Conservation (phyloP, 2,113 vertebrate species). For the Tylochromis polylepis region DNA sequence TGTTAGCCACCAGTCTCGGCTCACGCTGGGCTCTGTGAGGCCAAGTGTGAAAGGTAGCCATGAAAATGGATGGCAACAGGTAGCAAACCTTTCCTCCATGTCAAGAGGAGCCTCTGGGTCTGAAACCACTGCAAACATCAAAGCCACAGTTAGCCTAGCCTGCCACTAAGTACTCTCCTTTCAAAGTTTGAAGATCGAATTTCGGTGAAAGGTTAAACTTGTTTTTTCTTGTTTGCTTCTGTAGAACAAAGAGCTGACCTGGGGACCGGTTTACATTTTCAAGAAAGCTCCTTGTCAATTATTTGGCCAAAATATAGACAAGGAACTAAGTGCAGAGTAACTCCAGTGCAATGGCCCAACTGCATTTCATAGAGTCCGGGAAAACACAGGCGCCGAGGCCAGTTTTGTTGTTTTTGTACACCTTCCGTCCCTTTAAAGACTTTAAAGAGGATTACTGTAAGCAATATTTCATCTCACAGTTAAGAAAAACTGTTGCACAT, state of each 20-base stretch:
- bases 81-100: constrained; percentile 18
- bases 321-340: not conserved
- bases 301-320: constrained; percentile 22
- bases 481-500: not conserved
- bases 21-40: not conserved
- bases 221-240: constrained; percentile 11
- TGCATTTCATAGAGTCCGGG: not conserved
- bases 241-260: constrained; percentile 22
- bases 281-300: constrained; percentile 10
- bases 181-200: constrained; percentile 3
- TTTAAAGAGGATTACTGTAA: not conserved
- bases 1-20: not conserved
- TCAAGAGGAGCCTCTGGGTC: constrained; percentile 17
- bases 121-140: constrained; percentile 27
- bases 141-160: not conserved
- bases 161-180: not conserved
- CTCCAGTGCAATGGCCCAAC: not conserved
- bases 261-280: constrained; percentile 3
- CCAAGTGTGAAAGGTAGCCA: constrained; percentile 8
- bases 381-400: not conserved
- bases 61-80: constrained; percentile 53
- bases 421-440: not conserved
- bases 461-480: not conserved
- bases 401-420: not conserved
- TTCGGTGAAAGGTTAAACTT: not conserved